Evolutionary conservation across 2,888 invertebrate genomes (phyloP).

Genomic region (Sesamia inferens): DNA sequence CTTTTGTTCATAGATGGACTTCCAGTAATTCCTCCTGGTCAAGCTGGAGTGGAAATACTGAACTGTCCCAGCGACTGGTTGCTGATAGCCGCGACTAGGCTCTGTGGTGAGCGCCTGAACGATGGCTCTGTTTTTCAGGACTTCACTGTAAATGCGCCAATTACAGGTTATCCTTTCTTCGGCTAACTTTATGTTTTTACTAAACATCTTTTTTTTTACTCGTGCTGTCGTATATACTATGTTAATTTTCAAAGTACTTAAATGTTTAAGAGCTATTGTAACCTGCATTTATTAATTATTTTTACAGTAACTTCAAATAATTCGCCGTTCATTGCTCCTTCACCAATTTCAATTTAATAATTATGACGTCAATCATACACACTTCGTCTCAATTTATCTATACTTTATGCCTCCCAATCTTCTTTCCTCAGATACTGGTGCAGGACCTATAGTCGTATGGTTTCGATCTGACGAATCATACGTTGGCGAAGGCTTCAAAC

Average conservation of each 20-base stretch:
- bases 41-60: constrained; percentile 93
- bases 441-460: constrained; percentile 93
- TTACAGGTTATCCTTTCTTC: constrained; percentile 89
- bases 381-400: background rate
- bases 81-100: constrained; percentile 91
- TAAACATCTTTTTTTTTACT: no score
- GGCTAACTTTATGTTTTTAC: no score
- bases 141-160: constrained; percentile 92
- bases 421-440: constrained; percentile 89
- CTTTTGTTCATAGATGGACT: constrained; percentile 87
- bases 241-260: background rate
- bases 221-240: no score
- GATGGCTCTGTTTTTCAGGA: constrained; percentile 91
- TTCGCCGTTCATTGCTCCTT: no score
- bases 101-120: constrained; percentile 94
- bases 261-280: background rate
- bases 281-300: background rate
- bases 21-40: constrained; percentile 91
- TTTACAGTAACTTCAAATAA: background rate
- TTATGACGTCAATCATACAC: background rate
- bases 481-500: constrained; percentile 92
- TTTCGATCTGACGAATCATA: constrained; percentile 92
- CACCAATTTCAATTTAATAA: background rate
- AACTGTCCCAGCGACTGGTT: constrained; percentile 94
- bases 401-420: background rate